Conservation (phyloP, 2,888 invertebrate species). For the Trichacis sp. region DNA sequence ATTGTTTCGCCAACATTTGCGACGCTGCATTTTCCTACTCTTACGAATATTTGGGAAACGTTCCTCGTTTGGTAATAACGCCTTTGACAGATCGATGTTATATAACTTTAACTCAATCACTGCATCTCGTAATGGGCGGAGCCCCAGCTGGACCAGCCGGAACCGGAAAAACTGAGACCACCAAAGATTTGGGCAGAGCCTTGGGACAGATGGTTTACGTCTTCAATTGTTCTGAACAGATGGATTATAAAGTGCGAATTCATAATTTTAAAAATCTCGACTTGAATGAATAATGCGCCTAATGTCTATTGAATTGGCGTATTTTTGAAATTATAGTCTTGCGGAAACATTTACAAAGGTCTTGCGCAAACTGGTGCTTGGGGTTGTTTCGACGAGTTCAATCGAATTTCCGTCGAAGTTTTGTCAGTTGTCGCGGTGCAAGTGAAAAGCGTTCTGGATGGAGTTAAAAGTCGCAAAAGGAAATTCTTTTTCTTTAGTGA, state of each 20-base stretch:
- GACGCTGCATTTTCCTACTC: conserved; percentile 87
- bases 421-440: conserved; percentile 85
- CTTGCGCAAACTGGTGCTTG: conserved; percentile 85
- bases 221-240: conserved; percentile 90
- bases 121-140: conserved; percentile 75
- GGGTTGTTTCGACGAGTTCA: conserved; percentile 95
- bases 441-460: conserved; percentile 49
- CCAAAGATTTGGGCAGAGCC: conserved; percentile 89
- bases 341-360: too few relatives aligned
- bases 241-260: conserved; percentile 73
- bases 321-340: not conserved
- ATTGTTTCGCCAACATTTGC: conserved; percentile 86
- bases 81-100: conserved; percentile 91
- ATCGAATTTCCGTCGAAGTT: conserved; percentile 91
- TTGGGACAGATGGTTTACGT: conserved; percentile 91
- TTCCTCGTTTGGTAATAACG: conserved; percentile 87
- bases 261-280: too few relatives aligned
- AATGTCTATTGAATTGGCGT: not conserved
- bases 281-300: too few relatives aligned
- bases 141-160: conserved; percentile 91
- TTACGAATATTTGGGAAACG: conserved; percentile 91
- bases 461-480: not conserved
- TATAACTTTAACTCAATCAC: conserved; percentile 74
- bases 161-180: conserved; percentile 92
- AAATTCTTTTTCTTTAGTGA: not conserved